phyloP scores from a whole-genome alignment of 2,888 invertebrate species.

The Lithophane ornitopus region DNA sequence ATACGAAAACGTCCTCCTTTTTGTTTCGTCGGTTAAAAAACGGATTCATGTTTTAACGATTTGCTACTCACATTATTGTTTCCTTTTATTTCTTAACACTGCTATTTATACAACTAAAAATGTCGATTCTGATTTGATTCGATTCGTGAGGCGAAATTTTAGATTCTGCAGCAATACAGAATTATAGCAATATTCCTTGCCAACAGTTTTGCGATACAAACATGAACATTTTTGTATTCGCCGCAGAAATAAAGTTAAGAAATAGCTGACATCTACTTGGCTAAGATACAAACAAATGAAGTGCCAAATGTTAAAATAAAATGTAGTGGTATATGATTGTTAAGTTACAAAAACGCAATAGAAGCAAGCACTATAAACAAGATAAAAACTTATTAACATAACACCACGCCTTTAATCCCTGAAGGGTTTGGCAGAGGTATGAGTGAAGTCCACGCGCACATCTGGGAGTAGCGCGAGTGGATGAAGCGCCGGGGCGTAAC shows the following conservation, averaged over 20 bases:
- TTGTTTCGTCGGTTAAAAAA: no score
- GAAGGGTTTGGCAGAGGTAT: no score
- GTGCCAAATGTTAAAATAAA: slow-evolving; percentile 52
- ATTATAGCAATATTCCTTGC: slow-evolving; percentile 24
- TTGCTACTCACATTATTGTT: neutral
- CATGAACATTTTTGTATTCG: slow-evolving; percentile 16
- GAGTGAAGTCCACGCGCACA: no score
- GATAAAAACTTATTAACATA: no score
- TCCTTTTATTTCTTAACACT: neutral
- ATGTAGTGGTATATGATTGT: neutral
- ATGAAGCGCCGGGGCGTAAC: no score
- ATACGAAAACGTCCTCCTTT: no score
- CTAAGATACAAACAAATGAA: slow-evolving; percentile 28
- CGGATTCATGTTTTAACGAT: neutral
- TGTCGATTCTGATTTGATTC: no score
- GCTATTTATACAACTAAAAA: no score
- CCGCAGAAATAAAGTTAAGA: slow-evolving; percentile 27
- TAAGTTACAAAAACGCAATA: neutral
- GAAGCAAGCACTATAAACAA: neutral
- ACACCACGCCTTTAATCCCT: no score
- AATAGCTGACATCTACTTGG: slow-evolving; percentile 49
- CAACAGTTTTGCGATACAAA: slow-evolving; percentile 32
- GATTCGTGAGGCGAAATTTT: neutral
- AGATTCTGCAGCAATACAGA: neutral
- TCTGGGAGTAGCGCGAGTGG: no score